These are phyloP conservation scores for Erpobdella octoculata DNA, from an alignment of 2,888 invertebrate genomes.

Conservation along the genomic window DNA sequence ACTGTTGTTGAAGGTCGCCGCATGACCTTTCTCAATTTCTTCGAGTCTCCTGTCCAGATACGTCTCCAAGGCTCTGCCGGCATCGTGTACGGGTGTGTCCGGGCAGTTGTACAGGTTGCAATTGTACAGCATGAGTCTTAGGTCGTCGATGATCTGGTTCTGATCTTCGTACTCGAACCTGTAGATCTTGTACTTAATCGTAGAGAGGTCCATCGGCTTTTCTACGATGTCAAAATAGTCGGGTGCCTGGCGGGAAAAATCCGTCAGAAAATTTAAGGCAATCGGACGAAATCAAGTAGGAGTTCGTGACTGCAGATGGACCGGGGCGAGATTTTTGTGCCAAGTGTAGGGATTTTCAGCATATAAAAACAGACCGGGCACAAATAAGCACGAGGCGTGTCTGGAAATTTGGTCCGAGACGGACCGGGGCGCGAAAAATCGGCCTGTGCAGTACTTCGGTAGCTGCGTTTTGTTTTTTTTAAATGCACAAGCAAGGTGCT, in stretches of 20 bases:
- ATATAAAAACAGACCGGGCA: too few species aligned
- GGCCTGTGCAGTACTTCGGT: too few species aligned
- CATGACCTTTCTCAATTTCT: conserved; percentile 40
- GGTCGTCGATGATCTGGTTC: conserved; percentile 69
- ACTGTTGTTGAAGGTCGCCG: background rate
- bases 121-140: conserved; percentile 76
- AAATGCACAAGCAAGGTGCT: too few species aligned
- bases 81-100: conserved; percentile 46
- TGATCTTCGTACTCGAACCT: conserved; percentile 68
- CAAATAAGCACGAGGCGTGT: too few species aligned
- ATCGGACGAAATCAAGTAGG: background rate
- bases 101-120: conserved; percentile 74
- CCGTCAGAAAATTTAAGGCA: too few species aligned
- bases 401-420: too few species aligned
- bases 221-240: conserved; percentile 82
- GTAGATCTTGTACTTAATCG: conserved; percentile 74
- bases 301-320: background rate
- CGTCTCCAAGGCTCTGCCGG: conserved; percentile 39
- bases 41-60: conserved; percentile 44
- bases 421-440: too few species aligned
- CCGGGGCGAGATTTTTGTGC: too few species aligned
- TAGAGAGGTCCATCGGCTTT: conserved; percentile 85
- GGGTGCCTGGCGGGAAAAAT: conserved; percentile 62
- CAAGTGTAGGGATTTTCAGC: too few species aligned
- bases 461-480: too few species aligned